phyloP scores from a whole-genome alignment of 2,888 invertebrate species.

The Lacanobia wlatinum region DNA sequence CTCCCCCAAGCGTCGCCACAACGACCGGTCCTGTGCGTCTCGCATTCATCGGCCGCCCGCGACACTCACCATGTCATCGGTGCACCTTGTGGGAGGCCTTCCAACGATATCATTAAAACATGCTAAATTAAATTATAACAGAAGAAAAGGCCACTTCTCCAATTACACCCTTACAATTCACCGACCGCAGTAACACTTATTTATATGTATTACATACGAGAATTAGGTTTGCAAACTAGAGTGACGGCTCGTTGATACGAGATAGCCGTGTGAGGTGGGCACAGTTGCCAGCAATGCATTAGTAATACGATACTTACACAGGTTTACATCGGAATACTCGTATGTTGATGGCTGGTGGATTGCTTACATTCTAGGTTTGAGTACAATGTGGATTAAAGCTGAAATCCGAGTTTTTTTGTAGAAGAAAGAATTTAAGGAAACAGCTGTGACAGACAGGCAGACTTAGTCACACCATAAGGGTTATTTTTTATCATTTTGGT shows the following conservation, averaged over 20 bases:
- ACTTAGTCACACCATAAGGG: no score
- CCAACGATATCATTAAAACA: neutral
- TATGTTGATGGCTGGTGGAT: slow-evolving; percentile 39
- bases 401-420: no score
- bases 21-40: no score
- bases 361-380: no score
- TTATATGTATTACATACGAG: slow-evolving; percentile 72
- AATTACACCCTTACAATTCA: slow-evolving; percentile 37
- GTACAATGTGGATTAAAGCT: no score
- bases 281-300: slow-evolving; percentile 51
- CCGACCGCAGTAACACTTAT: slow-evolving; percentile 58
- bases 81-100: no score
- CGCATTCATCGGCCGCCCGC: no score
- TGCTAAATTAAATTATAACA: neutral
- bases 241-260: slow-evolving; percentile 63
- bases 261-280: slow-evolving; percentile 70
- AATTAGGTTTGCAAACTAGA: slow-evolving; percentile 76
- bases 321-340: slow-evolving; percentile 29
- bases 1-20: no score
- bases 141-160: slow-evolving; percentile 15
- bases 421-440: no score
- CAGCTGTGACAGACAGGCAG: no score
- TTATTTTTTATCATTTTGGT: no score
- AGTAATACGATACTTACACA: slow-evolving; percentile 58
- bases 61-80: no score